These are phyloP conservation scores for Oscheius sp. DNA, from an alignment of 2,888 invertebrate species.

Conservation along the genomic window DNA sequence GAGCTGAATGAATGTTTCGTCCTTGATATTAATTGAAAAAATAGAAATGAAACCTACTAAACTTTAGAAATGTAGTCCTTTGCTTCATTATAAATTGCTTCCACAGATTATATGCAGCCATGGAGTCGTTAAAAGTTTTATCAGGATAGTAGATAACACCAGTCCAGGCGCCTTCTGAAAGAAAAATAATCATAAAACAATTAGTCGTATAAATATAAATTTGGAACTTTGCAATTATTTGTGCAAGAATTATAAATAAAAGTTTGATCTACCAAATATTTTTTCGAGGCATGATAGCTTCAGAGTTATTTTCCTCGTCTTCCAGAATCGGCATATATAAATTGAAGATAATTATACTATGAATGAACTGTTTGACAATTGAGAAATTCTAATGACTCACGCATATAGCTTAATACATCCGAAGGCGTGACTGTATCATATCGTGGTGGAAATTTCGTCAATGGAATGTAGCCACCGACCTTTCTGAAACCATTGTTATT, in stretches of 20 bases:
- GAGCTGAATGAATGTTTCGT: too few relatives aligned
- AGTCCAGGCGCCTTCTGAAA: not conserved
- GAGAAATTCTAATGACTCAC: not conserved
- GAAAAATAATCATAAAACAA: not conserved
- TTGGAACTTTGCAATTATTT: not conserved
- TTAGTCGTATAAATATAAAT: not conserved
- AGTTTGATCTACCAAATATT: not conserved
- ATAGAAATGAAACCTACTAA: not conserved
- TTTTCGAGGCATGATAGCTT: not conserved
- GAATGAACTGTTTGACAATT: not conserved
- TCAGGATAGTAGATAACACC: not conserved
- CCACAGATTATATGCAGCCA: not conserved
- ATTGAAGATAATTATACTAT: not conserved
- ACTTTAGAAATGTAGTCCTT: slow-evolving; percentile 27
- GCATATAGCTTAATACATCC: not conserved
- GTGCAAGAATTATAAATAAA: not conserved
- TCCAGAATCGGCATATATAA: not conserved
- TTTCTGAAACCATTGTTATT: not conserved
- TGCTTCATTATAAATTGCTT: not conserved
- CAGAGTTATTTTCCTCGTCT: not conserved
- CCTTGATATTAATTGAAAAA: too few relatives aligned
- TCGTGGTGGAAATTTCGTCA: not conserved
- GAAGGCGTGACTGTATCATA: not conserved
- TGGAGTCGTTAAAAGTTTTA: not conserved
- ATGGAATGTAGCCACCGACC: not conserved